Evolutionary conservation across 2,113 vertebrate species (phyloP).

Genomic region (Dipodomys merriami): DNA sequence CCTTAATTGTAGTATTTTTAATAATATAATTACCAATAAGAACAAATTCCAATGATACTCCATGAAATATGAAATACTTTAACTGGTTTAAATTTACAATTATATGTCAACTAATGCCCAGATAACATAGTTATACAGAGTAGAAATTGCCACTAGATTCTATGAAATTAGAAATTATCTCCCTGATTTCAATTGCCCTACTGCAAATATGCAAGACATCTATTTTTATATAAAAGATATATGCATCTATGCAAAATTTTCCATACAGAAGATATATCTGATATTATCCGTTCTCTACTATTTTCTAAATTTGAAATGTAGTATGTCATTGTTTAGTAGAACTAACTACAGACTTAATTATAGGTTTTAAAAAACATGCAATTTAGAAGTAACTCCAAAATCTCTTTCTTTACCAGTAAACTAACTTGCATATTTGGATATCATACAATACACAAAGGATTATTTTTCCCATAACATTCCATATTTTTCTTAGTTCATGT

Average conservation of each 20-base stretch:
- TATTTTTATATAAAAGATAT: background rate
- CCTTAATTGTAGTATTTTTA: background rate
- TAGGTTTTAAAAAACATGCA: background rate
- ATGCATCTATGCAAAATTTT: background rate
- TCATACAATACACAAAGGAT: background rate
- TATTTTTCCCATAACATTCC: background rate
- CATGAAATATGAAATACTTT: background rate
- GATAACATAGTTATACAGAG: too few relatives aligned
- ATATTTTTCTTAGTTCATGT: background rate
- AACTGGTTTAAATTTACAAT: too few relatives aligned
- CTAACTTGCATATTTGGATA: background rate
- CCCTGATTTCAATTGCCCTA: background rate
- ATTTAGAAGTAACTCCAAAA: background rate
- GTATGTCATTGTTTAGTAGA: background rate
- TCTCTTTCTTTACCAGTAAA: background rate
- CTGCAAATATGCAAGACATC: background rate
- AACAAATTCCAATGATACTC: background rate
- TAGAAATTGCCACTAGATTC: too few relatives aligned
- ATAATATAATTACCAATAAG: background rate
- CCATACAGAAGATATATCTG: background rate
- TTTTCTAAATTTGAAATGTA: background rate
- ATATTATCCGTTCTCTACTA: background rate
- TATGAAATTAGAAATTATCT: too few relatives aligned
- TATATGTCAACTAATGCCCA: too few relatives aligned
- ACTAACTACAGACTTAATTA: background rate